These are phyloP conservation scores for Drosophila merina DNA, from an alignment of 2,888 invertebrate genomes.

Conservation along the genomic window DNA sequence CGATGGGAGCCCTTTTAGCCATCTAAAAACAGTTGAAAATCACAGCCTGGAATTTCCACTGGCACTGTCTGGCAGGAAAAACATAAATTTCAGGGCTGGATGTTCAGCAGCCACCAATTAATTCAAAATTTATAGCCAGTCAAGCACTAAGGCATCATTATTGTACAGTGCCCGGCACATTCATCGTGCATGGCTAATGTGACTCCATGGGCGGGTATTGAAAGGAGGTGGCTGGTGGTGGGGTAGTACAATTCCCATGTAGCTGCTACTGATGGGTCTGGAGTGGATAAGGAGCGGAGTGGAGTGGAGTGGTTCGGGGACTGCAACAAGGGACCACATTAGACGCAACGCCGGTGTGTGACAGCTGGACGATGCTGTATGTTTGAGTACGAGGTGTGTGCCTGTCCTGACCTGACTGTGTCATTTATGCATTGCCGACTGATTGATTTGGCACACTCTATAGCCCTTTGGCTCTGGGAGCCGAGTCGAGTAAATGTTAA, in stretches of 20 bases:
- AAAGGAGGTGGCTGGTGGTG: not conserved
- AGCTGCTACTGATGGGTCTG: conserved; percentile 6
- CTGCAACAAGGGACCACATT: conserved; percentile 53
- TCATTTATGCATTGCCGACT: conserved; percentile 57
- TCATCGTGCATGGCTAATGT: conserved; percentile 44
- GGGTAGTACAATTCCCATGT: conserved; percentile 31
- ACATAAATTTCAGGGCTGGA: conserved; percentile 41
- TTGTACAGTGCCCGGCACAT: conserved; percentile 37
- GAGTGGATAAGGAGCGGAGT: not conserved
- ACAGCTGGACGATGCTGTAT: conserved; percentile 49
- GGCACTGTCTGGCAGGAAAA: conserved; percentile 20
- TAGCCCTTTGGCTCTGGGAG: conserved; percentile 7
- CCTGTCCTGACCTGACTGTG: conserved; percentile 40
- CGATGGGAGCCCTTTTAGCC: conserved; percentile 6
- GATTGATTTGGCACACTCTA: conserved; percentile 66
- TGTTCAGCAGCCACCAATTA: conserved; percentile 63
- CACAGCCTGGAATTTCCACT: conserved; percentile 32
- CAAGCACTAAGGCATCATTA: conserved; percentile 44
- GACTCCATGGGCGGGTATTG: conserved; percentile 6
- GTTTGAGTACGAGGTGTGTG: conserved; percentile 17
- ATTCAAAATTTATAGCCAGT: conserved; percentile 73
- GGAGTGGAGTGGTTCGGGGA: conserved; percentile 2
- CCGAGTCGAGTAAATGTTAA: conserved; percentile 23
- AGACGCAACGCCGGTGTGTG: conserved; percentile 65
- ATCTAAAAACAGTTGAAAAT: conserved; percentile 43